Evolutionary conservation across 2,113 vertebrate species (phyloP).

Genomic region (Amia ocellicauda): DNA sequence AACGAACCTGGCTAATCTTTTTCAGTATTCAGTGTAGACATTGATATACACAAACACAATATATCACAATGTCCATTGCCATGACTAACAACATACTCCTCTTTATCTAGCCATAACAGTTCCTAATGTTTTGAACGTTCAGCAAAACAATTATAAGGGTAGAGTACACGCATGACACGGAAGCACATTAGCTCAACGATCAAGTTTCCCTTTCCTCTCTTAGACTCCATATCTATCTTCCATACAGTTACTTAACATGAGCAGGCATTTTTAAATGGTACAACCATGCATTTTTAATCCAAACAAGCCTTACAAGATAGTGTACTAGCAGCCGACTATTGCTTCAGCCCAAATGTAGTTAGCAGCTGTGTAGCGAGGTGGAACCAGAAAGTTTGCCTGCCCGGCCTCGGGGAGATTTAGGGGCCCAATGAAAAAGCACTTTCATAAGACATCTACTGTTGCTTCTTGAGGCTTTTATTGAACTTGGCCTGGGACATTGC

Average conservation of each 20-base stretch:
- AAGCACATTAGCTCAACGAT: too few relatives aligned
- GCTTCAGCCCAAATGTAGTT: background rate
- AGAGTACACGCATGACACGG: too few relatives aligned
- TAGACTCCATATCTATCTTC: too few relatives aligned
- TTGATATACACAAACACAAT: too few relatives aligned
- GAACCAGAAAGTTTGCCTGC: background rate
- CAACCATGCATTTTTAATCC: conserved; percentile 14
- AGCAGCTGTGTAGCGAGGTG: background rate
- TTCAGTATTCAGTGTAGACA: too few relatives aligned
- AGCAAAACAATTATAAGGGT: too few relatives aligned
- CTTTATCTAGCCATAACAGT: too few relatives aligned
- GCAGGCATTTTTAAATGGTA: background rate
- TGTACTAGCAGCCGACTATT: background rate
- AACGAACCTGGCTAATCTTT: too few relatives aligned
- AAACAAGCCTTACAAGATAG: conserved; percentile 11
- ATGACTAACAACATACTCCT: too few relatives aligned
- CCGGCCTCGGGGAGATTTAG: background rate
- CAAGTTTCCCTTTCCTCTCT: background rate
- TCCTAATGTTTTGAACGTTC: too few relatives aligned
- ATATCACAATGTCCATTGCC: too few relatives aligned
- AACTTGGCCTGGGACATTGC: background rate
- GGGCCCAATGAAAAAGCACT: background rate
- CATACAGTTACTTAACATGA: background rate
- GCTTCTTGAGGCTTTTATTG: background rate
- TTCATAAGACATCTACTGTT: background rate